Percentiles rank a stretch among this genome's conserved stretches.
Evolutionary conservation across 1,140 invertebrate genomes (phyloP).

Genomic region (Cheumatopsyche charites): DNA sequence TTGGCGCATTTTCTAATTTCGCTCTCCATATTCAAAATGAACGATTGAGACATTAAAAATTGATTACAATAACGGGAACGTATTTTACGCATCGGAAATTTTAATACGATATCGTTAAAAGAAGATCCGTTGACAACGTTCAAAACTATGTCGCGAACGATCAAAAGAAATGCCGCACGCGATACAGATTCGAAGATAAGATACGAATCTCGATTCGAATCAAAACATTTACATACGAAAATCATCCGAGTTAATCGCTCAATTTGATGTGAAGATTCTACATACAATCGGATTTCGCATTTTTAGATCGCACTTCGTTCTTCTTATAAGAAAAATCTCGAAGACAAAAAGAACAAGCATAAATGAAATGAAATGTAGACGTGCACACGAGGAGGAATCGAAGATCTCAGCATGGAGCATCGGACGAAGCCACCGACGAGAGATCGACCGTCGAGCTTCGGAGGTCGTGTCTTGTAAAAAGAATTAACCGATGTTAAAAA

Average conservation of each 20-base stretch:
- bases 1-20: no score
- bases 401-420: conserved; percentile 20
- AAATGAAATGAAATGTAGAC: conserved; percentile 5
- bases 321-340: background rate
- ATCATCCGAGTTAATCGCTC: background rate
- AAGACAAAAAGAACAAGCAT: background rate
- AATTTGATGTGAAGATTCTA: no score
- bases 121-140: conserved; percentile 23
- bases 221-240: conserved; percentile 18
- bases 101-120: no score
- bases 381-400: conserved; percentile 5
- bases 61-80: conserved; percentile 2
- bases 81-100: background rate
- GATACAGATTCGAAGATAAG: conserved; percentile 18
- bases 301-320: background rate
- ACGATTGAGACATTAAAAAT: no score
- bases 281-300: no score
- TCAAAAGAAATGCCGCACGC: conserved; percentile 7
- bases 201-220: background rate
- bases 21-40: no score
- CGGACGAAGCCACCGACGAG: conserved; percentile 1
- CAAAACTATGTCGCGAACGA: background rate
- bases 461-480: conserved; percentile 23
- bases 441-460: background rate
- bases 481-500: conserved; percentile 24